Percentiles rank a stretch among this genome's conserved stretches.
Conservation (phyloP, 2,113 vertebrate genomes). For the Sapayoa aenigma region DNA sequence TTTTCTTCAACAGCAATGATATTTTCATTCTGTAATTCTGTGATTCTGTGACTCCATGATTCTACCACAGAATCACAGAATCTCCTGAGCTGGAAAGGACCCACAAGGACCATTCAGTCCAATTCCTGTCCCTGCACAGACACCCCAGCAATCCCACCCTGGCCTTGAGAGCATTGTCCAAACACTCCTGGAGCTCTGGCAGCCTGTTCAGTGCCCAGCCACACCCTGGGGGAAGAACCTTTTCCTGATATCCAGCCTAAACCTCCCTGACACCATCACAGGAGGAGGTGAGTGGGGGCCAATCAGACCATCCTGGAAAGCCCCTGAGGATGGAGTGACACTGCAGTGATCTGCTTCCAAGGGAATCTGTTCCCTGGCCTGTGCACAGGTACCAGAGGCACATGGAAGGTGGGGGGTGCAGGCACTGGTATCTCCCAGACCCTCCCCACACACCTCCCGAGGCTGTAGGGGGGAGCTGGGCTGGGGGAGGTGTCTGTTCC, state of each 20-base stretch:
- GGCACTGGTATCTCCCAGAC: background rate
- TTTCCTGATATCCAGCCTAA: rapidly evolving
- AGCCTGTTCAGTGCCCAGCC: background rate
- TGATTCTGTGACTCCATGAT: too few species aligned
- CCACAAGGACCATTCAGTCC: too few species aligned
- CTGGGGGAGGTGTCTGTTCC: background rate
- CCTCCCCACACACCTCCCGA: background rate
- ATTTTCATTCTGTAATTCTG: too few species aligned
- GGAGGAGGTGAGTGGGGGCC: background rate
- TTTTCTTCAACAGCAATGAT: too few species aligned
- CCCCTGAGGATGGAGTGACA: rapidly evolving
- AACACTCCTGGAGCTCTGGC: background rate
- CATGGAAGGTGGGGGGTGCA: background rate
- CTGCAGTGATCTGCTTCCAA: rapidly evolving
- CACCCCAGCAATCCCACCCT: too few species aligned
- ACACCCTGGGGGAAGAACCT: background rate
- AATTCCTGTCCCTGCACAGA: too few species aligned
- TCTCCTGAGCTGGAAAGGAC: too few species aligned
- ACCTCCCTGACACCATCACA: rapidly evolving
- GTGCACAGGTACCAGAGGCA: background rate
- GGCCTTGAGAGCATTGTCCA: rapidly evolving
- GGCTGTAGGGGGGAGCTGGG: background rate
- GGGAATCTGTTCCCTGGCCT: background rate
- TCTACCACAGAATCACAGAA: too few species aligned
- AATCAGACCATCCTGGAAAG: background rate